Percentiles rank a stretch among this genome's conserved stretches.
Evolutionary conservation across 1,140 invertebrate species (phyloP).

Genomic region (Aphaenogaster rudis): DNA sequence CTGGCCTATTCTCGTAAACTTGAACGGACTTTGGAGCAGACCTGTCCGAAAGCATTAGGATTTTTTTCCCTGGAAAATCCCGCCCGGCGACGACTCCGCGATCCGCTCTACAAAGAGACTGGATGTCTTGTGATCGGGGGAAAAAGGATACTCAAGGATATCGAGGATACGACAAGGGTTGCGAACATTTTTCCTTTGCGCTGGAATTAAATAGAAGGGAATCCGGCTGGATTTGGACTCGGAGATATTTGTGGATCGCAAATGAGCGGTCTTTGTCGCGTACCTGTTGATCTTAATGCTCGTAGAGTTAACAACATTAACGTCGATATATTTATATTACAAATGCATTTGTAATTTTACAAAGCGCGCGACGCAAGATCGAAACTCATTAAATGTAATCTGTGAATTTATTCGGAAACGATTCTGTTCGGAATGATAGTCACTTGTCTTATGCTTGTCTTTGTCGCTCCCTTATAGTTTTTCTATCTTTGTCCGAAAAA

Average conservation of each 20-base stretch:
- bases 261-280: slow-evolving; percentile 26
- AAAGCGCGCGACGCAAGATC: not conserved
- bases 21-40: slow-evolving; percentile 28
- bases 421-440: too few species aligned
- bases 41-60: slow-evolving; percentile 12
- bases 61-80: not conserved
- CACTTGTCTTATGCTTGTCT: too few species aligned
- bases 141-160: not conserved
- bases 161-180: not conserved
- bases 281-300: slow-evolving; percentile 45
- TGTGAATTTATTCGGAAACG: too few species aligned
- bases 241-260: not conserved
- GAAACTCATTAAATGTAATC: not conserved
- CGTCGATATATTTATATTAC: not conserved
- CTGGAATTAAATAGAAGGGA: not conserved
- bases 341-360: not conserved
- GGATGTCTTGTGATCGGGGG: not conserved
- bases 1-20: slow-evolving; percentile 60
- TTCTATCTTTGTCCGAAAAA: too few species aligned
- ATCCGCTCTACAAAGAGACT: not conserved
- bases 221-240: not conserved
- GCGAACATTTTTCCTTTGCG: not conserved
- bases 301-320: not conserved
- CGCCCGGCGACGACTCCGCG: not conserved
- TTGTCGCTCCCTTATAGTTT: too few species aligned